A percentile compares a stretch with the other conserved stretches of the same genome.
Conservation (phyloP, 1,140 invertebrate genomes). For the Asbolus verrucosus region DNA sequence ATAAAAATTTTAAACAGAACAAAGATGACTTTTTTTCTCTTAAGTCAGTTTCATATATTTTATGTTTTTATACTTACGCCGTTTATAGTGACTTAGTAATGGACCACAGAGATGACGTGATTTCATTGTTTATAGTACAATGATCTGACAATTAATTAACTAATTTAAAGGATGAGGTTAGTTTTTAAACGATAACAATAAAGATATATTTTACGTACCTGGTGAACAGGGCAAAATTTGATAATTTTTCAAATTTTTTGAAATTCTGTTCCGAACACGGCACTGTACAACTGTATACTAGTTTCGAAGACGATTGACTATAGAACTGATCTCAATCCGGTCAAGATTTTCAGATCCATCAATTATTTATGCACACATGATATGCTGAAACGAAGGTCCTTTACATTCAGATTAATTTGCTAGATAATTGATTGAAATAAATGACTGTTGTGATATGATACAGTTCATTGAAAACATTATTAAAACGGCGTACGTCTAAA, state of each 20-base stretch:
- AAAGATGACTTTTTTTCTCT: too few species aligned
- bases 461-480: not conserved
- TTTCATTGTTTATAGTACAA: conserved; percentile 10
- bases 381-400: not conserved
- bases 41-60: too few species aligned
- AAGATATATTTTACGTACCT: too few species aligned
- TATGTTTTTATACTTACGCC: too few species aligned
- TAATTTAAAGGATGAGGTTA: not conserved
- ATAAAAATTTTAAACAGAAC: too few species aligned
- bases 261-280: too few species aligned
- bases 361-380: conserved; percentile 22
- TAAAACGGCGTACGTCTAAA: too few species aligned
- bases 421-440: conserved; percentile 2
- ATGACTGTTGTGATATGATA: conserved; percentile 4
- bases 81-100: not conserved
- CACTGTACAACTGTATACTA: not conserved
- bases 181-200: conserved; percentile 5
- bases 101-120: conserved; percentile 3
- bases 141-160: conserved; percentile 1
- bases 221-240: not conserved
- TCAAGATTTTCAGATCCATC: conserved; percentile 22
- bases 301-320: not conserved
- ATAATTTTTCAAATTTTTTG: too few species aligned
- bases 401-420: conserved; percentile 15
- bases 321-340: not conserved